Evolutionary conservation across 2,113 vertebrate genomes (phyloP).

Genomic region (Corythornis madagascariensis): DNA sequence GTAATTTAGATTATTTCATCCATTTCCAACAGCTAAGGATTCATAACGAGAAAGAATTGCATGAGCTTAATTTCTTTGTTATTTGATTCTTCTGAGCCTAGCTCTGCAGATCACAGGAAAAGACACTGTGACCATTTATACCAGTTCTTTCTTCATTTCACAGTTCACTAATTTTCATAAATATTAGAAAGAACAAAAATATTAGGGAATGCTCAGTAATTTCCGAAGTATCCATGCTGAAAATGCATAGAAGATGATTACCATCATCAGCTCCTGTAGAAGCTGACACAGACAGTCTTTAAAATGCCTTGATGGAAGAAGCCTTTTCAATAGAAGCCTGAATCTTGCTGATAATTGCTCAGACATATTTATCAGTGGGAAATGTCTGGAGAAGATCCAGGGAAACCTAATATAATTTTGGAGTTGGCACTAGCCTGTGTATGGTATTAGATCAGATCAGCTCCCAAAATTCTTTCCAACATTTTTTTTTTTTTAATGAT

Average conservation of each 20-base stretch:
- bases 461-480: background rate
- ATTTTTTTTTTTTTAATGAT: background rate
- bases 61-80: background rate
- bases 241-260: background rate
- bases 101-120: background rate
- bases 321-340: background rate
- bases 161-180: constrained; percentile 24
- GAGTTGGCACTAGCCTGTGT: background rate
- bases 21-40: background rate
- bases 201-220: background rate
- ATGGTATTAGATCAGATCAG: background rate
- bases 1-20: background rate
- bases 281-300: background rate
- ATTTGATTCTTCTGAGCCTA: background rate
- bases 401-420: background rate
- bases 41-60: background rate
- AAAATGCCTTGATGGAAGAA: background rate
- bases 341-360: background rate
- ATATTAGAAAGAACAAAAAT: constrained; percentile 15
- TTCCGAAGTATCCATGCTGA: background rate
- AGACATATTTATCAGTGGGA: background rate
- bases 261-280: background rate
- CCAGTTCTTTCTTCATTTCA: background rate
- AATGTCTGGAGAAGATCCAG: background rate
- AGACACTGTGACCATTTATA: background rate